phyloP scores from a whole-genome alignment of 2,113 vertebrate genomes.

The Equus quagga region DNA sequence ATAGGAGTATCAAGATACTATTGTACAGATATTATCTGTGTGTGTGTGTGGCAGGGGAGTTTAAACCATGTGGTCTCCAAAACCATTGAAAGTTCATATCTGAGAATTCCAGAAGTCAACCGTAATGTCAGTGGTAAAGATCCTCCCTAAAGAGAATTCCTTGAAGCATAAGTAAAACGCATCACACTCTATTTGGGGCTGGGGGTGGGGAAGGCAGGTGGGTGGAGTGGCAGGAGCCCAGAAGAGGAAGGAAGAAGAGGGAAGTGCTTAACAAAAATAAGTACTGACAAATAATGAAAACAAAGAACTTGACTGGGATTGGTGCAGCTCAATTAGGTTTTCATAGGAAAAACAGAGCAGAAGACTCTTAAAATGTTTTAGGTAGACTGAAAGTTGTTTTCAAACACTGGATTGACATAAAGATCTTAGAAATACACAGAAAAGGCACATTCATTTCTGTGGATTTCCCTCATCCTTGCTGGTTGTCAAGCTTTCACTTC shows the following conservation, averaged over 20 bases:
- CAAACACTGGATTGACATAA: not conserved
- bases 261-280: slow-evolving; percentile 32
- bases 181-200: not conserved
- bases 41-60: rapidly evolving
- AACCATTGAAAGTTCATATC: not conserved
- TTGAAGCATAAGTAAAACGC: not conserved
- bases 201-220: not conserved
- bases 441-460: not conserved
- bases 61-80: not conserved
- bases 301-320: not conserved
- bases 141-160: not conserved
- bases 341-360: not conserved
- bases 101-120: not conserved
- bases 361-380: not conserved
- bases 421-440: not conserved
- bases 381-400: not conserved
- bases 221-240: not conserved
- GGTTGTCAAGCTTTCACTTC: slow-evolving; percentile 37
- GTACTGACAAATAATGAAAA: slow-evolving; percentile 30
- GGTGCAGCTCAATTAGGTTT: not conserved
- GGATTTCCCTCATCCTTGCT: not conserved
- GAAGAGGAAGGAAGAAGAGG: slow-evolving; percentile 61
- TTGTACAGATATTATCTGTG: not conserved
- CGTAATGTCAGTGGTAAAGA: not conserved
- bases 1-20: not conserved